These are phyloP conservation scores for Dendrolimus punctatus DNA, from an alignment of 1,140 invertebrate genomes.

Conservation along the genomic window DNA sequence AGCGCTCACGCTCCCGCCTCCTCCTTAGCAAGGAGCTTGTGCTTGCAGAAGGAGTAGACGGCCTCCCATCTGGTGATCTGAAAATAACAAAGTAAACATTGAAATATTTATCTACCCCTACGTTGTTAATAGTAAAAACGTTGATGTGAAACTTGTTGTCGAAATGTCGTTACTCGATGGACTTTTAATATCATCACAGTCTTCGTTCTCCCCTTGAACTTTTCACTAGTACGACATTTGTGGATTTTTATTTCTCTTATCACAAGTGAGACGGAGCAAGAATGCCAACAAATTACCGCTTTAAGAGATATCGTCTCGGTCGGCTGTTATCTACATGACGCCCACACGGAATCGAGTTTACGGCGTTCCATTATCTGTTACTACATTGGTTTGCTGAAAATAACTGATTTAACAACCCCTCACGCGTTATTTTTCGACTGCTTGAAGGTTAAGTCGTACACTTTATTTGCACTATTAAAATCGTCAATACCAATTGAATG, in stretches of 20 bases:
- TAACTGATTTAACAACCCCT: constrained; percentile 38
- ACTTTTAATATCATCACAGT: too few species aligned
- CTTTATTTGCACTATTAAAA: neutral
- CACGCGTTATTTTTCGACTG: constrained; percentile 13
- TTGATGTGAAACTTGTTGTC: neutral
- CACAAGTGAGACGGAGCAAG: constrained; percentile 27
- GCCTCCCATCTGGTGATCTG: too few species aligned
- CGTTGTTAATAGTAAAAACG: neutral
- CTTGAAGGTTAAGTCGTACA: constrained; percentile 19
- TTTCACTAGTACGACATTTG: constrained; percentile 11
- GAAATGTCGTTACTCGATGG: neutral
- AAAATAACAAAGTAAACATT: too few species aligned
- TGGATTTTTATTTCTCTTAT: constrained; percentile 29
- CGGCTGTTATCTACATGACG: constrained; percentile 42
- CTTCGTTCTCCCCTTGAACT: constrained; percentile 13
- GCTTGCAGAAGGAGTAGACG: too few species aligned
- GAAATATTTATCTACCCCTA: too few species aligned
- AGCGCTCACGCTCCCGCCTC: too few species aligned
- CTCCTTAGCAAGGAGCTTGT: too few species aligned
- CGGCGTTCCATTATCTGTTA: constrained; percentile 46
- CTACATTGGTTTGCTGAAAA: constrained; percentile 50
- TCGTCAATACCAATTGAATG: too few species aligned
- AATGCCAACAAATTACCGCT: constrained; percentile 57
- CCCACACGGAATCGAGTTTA: constrained; percentile 49
- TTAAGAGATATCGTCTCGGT: constrained; percentile 45